phyloP scores from a whole-genome alignment of 2,797 vertebrate genomes.

The Gobio occitaniae region DNA sequence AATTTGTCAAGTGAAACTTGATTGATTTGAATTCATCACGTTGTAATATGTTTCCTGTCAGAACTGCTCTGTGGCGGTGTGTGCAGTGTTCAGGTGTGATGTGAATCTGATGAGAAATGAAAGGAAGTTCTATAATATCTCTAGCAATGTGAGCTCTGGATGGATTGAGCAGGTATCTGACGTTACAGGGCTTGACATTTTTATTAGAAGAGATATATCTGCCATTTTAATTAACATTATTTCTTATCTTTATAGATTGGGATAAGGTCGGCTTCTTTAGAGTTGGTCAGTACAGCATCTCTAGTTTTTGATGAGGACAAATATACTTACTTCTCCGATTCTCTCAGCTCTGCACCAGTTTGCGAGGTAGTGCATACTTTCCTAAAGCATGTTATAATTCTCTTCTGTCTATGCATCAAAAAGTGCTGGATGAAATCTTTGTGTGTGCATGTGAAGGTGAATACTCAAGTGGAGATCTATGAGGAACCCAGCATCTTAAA shows the following conservation, averaged over 20 bases:
- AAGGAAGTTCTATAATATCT: slow-evolving; percentile 67
- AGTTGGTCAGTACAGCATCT: slow-evolving; percentile 77
- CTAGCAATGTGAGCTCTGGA: slow-evolving; percentile 76
- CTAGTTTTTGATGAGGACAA: slow-evolving; percentile 73
- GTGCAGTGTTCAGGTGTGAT: slow-evolving; percentile 75
- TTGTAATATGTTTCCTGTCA: slow-evolving; percentile 55
- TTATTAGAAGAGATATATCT: not conserved
- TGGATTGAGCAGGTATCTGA: slow-evolving; percentile 80
- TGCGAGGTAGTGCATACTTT: not conserved
- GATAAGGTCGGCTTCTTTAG: slow-evolving; percentile 67
- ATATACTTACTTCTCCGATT: slow-evolving; percentile 71
- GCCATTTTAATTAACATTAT: not conserved
- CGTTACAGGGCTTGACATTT: not conserved
- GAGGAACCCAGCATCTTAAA: slow-evolving; percentile 73
- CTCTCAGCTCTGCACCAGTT: not conserved
- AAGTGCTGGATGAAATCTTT: not conserved
- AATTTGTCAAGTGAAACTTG: not conserved
- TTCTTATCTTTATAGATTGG: slow-evolving; percentile 70
- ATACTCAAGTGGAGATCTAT: slow-evolving; percentile 77
- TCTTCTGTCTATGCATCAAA: not conserved
- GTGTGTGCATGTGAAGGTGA: slow-evolving; percentile 68
- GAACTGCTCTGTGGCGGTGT: slow-evolving; percentile 82
- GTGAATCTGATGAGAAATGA: slow-evolving; percentile 62
- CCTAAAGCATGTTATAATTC: not conserved
- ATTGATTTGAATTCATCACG: not conserved